phyloP scores from a whole-genome alignment of 2,888 invertebrate species.

The Pseudanteris insignis region DNA sequence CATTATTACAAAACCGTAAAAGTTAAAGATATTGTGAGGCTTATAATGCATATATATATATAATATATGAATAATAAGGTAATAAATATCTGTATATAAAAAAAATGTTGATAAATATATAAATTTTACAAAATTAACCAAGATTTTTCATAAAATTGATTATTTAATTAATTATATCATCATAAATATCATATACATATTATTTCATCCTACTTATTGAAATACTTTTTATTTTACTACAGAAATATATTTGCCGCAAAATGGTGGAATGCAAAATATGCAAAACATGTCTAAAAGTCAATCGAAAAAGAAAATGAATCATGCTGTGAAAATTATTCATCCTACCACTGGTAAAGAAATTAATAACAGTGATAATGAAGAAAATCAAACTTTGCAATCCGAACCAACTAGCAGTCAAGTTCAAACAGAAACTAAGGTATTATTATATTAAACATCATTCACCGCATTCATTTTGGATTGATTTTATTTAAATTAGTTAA shows the following conservation, averaged over 20 bases:
- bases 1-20: too few relatives aligned
- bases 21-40: too few relatives aligned
- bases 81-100: background rate
- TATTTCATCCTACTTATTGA: background rate
- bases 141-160: background rate
- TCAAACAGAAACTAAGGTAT: slow-evolving; percentile 3
- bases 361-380: slow-evolving; percentile 53
- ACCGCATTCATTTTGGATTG: background rate
- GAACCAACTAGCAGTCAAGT: background rate
- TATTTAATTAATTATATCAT: background rate
- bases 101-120: background rate
- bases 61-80: background rate
- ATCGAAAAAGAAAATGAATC: slow-evolving; percentile 52
- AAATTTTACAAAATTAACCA: too few relatives aligned
- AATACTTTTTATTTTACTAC: slow-evolving; percentile 9
- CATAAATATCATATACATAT: background rate
- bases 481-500: too few relatives aligned
- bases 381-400: background rate
- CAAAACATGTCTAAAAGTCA: slow-evolving; percentile 19
- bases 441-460: background rate
- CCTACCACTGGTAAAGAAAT: slow-evolving; percentile 70
- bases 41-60: background rate
- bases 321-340: slow-evolving; percentile 67
- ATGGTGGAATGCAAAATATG: slow-evolving; percentile 52
- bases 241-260: slow-evolving; percentile 59